Evolutionary conservation across 2,113 vertebrate species (phyloP), one percentile per base, ranked within the genome.

Genomic region (Ciconia stormi): DNA sequence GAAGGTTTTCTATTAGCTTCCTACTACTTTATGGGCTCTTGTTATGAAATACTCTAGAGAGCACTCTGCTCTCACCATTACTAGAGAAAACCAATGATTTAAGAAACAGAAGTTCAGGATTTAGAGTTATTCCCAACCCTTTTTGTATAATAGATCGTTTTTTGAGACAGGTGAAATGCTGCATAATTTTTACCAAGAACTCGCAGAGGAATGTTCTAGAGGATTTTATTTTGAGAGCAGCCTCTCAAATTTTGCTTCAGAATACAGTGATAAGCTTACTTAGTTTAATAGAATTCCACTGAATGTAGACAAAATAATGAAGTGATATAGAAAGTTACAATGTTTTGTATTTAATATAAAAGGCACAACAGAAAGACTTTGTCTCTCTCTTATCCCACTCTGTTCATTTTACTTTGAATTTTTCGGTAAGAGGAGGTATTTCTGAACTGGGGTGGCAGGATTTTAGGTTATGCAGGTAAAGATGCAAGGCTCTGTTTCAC

Each of bases 1-100:
- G 74, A 61, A 95, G 58, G 49, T 82, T 96, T 91, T 73, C 82
- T 91, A 18, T 95, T 94, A 87, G 56, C 58, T 82, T 94, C 70
- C 49, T 91, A 38, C 61, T 66, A 59, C 50, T 88, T 93, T 82
- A 79, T 52, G 44, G 34, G 19, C 10, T 77, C 62, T 83, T 93
- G 70, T 71, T 91, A 62, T 18, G 22, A 66, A 65, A 77, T 38
- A 11, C 67, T 77, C 58, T 46, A 49, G 78, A 53, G 63, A 94
- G 10, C n/a, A 66, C 26, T 80, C 46, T 50, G 40, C 27, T 72
- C 11, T 94, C 22, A 17, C 30, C n/a, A 20, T 19, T 65, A 34
- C 21, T 36, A 49, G 27, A 69, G 61, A 69, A 91, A 95, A 79
- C 29, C 53, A 53, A n/a, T 85, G 16, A 90, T 88, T 93, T 91